Base-by-base conservation (phyloP, 2,113 vertebrate genomes). In the Athene cunicularia region DNA sequence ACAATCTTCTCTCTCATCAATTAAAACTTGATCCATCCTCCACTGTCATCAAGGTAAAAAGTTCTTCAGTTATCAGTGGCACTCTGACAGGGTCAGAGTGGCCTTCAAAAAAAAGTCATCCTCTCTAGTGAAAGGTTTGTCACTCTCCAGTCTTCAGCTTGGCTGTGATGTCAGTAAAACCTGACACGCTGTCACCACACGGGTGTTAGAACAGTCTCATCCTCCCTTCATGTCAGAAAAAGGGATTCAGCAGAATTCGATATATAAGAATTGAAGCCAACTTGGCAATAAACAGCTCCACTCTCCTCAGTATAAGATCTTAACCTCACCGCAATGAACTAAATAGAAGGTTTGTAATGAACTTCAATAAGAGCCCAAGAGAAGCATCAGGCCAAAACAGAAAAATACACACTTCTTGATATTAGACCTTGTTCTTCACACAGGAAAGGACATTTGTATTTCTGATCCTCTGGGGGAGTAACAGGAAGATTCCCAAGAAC, bases 241-340 rank as follows among this genome's bases (percentile, higher is more conserved):
- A 24, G 73, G 94, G 95, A 97, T 95, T 96, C 93, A 96, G 95
- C 86, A 96, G 86, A 96, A 94, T 96, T 94, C 3, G 35, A 95
- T 94, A 82, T 41, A 33, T 49, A 94, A 85, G 35, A 95, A 87
- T 5, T 72, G 83, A 88, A 91, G 94, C 86, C 95, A 97, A 45
- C 80, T 79, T 94, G 86, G 93, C 80, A 93, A 84, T 23, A 11
- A 94, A 75, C 64, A 80, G 67, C 86, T 83, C 50, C 0, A 2
- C 71, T 83, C 90, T 60, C 56, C 91, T 95, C 70, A 52, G 33
- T 55, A 47, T 43, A 94, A 87, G 88, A 87, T 80, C 92, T 92
- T 64, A 83, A 94, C 85, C 59, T 91, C 80, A 84, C 85, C 53
- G 4, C 90, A 82, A 82, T 1, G 12, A 76, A 95, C 80, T 80